Conservation (phyloP, 2,888 invertebrate genomes). For the Zaprionus bogoriensis region DNA sequence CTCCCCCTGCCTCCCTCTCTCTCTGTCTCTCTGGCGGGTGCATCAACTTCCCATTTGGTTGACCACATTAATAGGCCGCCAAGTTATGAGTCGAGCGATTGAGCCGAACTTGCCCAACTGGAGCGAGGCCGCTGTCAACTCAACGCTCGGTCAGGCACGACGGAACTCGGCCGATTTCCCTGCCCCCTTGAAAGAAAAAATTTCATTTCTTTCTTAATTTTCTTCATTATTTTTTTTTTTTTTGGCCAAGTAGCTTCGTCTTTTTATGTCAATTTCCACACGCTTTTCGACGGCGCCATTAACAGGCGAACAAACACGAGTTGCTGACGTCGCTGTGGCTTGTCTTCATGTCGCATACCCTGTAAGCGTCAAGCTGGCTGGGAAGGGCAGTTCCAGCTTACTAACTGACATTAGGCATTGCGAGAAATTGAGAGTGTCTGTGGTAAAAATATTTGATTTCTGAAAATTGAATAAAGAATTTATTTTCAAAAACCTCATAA, state of each 20-base stretch:
- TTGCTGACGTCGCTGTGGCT: slow-evolving; percentile 30
- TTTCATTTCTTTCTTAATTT: neutral
- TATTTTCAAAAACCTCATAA: too few species aligned
- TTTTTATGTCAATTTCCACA: slow-evolving; percentile 31
- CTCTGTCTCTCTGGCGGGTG: neutral
- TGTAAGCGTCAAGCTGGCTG: neutral
- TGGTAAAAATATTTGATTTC: too few species aligned
- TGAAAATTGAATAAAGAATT: too few species aligned
- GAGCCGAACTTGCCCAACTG: slow-evolving; percentile 56
- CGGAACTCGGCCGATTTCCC: neutral
- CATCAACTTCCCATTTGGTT: slow-evolving; percentile 63
- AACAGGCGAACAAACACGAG: slow-evolving; percentile 23
- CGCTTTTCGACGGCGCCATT: slow-evolving; percentile 55
- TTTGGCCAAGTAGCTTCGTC: slow-evolving; percentile 2
- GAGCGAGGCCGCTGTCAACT: slow-evolving; percentile 52
- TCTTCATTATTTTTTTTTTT: slow-evolving; percentile 1
- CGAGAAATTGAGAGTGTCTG: neutral
- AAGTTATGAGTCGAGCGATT: slow-evolving; percentile 65
- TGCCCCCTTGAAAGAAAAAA: neutral
- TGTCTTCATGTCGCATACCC: slow-evolving; percentile 20
- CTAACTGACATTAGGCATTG: neutral
- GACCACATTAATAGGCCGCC: slow-evolving; percentile 71
- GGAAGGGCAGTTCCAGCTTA: neutral
- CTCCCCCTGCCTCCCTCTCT: neutral
- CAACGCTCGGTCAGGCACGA: neutral